Percentiles rank a stretch among this genome's conserved stretches.
These are phyloP conservation scores for Heliconius nattereri DNA, from an alignment of 1,140 invertebrate species.

Conservation along the genomic window DNA sequence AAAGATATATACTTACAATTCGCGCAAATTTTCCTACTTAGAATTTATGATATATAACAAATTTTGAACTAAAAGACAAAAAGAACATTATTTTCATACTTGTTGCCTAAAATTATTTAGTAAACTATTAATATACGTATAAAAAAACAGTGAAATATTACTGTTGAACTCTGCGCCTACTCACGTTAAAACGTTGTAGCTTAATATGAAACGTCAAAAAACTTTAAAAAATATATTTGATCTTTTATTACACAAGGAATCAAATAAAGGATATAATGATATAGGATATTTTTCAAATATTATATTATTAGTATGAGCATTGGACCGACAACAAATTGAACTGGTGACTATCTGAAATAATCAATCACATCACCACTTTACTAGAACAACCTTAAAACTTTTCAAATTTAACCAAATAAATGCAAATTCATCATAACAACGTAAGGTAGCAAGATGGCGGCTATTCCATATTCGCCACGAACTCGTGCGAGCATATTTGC, in stretches of 20 bases:
- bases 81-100: neutral
- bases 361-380: neutral
- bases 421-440: constrained; percentile 10
- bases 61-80: neutral
- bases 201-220: no score
- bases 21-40: neutral
- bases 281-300: no score
- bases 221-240: no score
- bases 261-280: no score
- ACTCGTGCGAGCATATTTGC: constrained; percentile 38
- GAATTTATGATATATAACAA: neutral
- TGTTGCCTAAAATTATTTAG: neutral
- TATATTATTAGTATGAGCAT: no score
- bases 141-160: no score
- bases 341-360: neutral
- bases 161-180: no score
- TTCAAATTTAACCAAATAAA: constrained; percentile 3
- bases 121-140: no score
- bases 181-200: no score
- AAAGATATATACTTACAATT: neutral
- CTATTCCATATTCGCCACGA: constrained; percentile 13
- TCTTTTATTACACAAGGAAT: no score
- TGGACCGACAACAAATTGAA: no score
- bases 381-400: neutral
- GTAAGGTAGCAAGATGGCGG: constrained; percentile 25